Percentiles rank a stretch among this genome's conserved stretches.
Conservation (phyloP, 1,140 invertebrate species). For the Colletes latitarsis region DNA sequence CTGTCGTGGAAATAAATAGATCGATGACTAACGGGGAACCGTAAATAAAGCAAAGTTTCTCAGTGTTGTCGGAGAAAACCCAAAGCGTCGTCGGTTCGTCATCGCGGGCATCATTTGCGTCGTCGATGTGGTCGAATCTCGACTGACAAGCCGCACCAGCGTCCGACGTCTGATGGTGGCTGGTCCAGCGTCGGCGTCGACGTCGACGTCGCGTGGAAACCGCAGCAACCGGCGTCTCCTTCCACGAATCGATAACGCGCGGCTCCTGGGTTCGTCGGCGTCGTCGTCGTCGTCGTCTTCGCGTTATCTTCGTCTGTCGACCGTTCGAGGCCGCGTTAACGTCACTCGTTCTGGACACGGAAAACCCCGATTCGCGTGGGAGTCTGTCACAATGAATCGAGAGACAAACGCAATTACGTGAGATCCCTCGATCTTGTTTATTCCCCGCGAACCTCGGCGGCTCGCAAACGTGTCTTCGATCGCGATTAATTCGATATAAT, state of each 20-base stretch:
- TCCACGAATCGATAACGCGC: constrained; percentile 57
- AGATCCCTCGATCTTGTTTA: constrained; percentile 16
- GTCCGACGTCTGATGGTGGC: constrained; percentile 37
- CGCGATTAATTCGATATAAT: not conserved
- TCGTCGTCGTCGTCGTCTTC: not conserved
- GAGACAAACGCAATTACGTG: constrained; percentile 17
- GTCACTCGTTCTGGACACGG: not conserved
- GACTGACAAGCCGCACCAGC: constrained; percentile 12
- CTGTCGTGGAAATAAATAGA: too few relatives aligned
- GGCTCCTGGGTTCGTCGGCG: constrained; percentile 21
- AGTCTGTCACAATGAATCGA: not conserved
- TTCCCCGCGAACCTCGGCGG: not conserved
- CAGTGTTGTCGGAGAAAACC: too few relatives aligned
- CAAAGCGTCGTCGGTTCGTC: not conserved
- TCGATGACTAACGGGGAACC: too few relatives aligned
- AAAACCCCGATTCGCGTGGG: not conserved
- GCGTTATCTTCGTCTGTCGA: not conserved
- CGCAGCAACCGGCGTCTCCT: constrained; percentile 41
- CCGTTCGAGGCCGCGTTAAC: not conserved
- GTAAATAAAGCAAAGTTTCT: too few relatives aligned
- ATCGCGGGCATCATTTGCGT: not conserved
- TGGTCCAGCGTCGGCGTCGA: constrained; percentile 11
- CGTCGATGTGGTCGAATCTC: constrained; percentile 24
- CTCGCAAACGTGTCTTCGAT: not conserved
- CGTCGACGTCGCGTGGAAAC: constrained; percentile 47